These are phyloP conservation scores for Ganaspis sp. DNA, from an alignment of 1,140 invertebrate species.

Conservation along the genomic window DNA sequence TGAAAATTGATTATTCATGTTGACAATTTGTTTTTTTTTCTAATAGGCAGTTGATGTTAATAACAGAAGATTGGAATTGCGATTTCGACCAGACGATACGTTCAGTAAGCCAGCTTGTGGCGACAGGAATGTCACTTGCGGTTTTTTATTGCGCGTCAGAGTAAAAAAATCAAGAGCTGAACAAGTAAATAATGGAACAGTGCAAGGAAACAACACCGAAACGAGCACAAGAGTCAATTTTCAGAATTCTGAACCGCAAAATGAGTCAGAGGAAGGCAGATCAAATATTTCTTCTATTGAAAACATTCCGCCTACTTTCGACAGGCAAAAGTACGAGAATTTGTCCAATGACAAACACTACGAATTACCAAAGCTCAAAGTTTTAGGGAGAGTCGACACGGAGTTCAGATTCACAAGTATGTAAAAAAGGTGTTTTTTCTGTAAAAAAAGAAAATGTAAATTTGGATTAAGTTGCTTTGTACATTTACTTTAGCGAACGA, in stretches of 20 bases:
- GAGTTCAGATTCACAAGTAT: conserved; percentile 87
- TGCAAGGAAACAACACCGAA: not conserved
- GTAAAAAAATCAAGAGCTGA: conserved; percentile 75
- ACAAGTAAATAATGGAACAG: conserved; percentile 58
- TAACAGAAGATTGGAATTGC: conserved; percentile 84
- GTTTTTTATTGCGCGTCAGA: conserved; percentile 85
- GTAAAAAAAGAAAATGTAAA: conserved; percentile 57
- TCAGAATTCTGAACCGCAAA: not conserved
- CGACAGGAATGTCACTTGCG: conserved; percentile 80
- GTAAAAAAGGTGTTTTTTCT: no score
- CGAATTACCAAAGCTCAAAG: conserved; percentile 68
- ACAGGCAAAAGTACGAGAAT: conserved; percentile 59
- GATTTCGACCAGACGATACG: conserved; percentile 90
- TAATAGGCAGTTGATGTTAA: conserved; percentile 67
- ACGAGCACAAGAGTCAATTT: conserved; percentile 34
- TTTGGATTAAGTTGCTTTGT: no score
- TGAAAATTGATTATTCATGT: conserved; percentile 50
- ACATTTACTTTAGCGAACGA: no score
- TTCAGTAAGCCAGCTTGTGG: conserved; percentile 88
- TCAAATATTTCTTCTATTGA: conserved; percentile 27
- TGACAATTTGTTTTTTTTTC: conserved; percentile 39
- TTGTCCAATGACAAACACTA: conserved; percentile 59
- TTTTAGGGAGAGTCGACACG: conserved; percentile 83
- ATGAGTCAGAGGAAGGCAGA: no score
- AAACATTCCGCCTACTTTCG: conserved; percentile 52